A percentile compares a stretch with the other conserved stretches of the same genome.
Conservation (phyloP, 2,797 vertebrate genomes). For the Hypotaenidia okinawae region DNA sequence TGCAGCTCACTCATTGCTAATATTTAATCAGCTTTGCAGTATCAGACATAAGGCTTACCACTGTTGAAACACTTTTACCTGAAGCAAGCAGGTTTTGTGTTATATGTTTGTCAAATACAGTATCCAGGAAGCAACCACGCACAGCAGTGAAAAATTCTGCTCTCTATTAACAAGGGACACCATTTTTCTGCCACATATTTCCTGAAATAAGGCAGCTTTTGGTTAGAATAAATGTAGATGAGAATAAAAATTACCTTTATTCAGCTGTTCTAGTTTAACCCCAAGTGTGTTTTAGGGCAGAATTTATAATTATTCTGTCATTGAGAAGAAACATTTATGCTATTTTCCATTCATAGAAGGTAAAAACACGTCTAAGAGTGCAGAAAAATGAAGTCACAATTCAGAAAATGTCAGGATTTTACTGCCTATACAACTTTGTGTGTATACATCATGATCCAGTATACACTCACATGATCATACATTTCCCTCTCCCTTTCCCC, state of each 20-base stretch:
- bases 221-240: neutral
- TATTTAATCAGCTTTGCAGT: constrained; percentile 54
- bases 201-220: neutral
- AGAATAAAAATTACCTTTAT: neutral
- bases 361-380: neutral
- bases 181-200: neutral
- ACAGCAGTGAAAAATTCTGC: neutral
- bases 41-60: neutral
- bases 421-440: neutral
- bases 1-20: neutral
- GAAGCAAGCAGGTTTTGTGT: neutral
- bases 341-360: neutral
- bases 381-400: neutral
- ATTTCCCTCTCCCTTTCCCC: neutral
- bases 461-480: neutral
- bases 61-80: neutral
- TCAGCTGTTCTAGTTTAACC: neutral
- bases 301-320: neutral
- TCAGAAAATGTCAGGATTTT: neutral
- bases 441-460: neutral
- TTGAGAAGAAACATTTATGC: neutral
- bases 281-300: neutral
- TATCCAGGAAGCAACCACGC: constrained; percentile 45
- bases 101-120: neutral
- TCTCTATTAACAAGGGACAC: neutral